Base-by-base conservation (phyloP, 2,113 vertebrate species). In the Phyllostomus hastatus region DNA sequence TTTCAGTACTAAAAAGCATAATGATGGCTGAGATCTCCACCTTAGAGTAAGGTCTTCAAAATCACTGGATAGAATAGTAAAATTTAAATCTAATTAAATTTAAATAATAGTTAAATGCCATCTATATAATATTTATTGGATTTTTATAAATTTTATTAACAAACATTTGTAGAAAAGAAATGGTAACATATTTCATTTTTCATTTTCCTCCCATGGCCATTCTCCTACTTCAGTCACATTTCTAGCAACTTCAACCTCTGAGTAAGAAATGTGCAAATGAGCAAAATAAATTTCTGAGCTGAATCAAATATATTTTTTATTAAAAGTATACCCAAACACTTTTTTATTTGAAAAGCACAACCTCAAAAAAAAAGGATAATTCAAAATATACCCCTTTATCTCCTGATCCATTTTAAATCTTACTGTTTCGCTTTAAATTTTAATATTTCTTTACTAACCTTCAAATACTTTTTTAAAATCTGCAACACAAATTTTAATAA, bases 401-500 rank as follows among this genome's bases (percentile, higher is more conserved):
- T 90, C 28, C 59, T 64, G 48, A 76, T 24, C 26, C 20, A 80
- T 69, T 90, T 88, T 80, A 90, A 48, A 88, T 64, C 94, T 91
- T 67, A 93, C 31, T 31, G 31, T 52, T 83, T 95, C 70, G 61
- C 14, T 82, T 94, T 80, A 95, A 96, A 48, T 67, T 61, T 90
- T 69, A 95, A 66, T 67, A 33, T 54, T 80, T 70, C 28, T 59
- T 46, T 52, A 66, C 3, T 61, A 16, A 85, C 20, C 20, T 88
- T 85, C 93, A 88, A 88, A 93, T 91, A 80, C 26, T 41, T 84
- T 90, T 93, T 86, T 70, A 79, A 91, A 93, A 95, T 91, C 8
- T 75, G 12, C 70, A 78, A 88, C 61, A 85, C 14, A 86, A 81
- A 86, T 67, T 61, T 61, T 66, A 57, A 67, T 38, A 85, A 85